Evolutionary conservation across 2,888 invertebrate genomes (phyloP), one percentile per base, ranked within the genome.

Genomic region (Lymantria dispar): DNA sequence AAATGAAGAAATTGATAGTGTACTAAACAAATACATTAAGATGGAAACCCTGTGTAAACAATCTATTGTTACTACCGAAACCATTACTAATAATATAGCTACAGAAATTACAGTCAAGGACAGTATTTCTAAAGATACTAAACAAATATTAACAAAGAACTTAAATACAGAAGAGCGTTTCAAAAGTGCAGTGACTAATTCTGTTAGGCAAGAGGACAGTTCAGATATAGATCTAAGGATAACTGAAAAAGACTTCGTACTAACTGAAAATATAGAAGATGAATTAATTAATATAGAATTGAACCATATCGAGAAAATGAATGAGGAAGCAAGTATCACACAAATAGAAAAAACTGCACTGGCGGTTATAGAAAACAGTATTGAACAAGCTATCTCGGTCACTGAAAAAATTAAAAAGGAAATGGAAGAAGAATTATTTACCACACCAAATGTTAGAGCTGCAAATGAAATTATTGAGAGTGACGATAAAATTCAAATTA

Each of bases 371-470:
- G 79, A 83, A 44, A 81, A 86, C 37, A 91, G 81, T 45, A 80
- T 90, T 33, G 74, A 80, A 53, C 80, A 76, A 62, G 87, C 88
- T 43, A 58, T 87, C 0, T 75, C 77, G 1, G 78, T 86, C 0
- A 76, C 86, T 12, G 74, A 82, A 56, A 78, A 87, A 49, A 80
- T 87, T 14, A 77, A 84, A 48, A 76, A 80, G 52, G 86, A 84
- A 64, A 78, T 86, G 0, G 74, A 79, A 47, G 54, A 68, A 47
- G 86, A 80, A 58, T 41, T 58, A 0, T 54, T 14, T 11, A 40
- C 48, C n/a, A 54, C 50, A 43, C 7, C 9, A 5, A 45, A 47
- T 8, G 8, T 45, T 38, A 14, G 49, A 37, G 3, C 14, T 14
- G 42, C 46, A 14, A 38, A 7, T 37, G 9, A 36, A 29, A 36